A percentile compares a stretch with the other conserved stretches of the same genome.
Conservation (phyloP, 2,888 invertebrate genomes). For the Microplitis deprimator region DNA sequence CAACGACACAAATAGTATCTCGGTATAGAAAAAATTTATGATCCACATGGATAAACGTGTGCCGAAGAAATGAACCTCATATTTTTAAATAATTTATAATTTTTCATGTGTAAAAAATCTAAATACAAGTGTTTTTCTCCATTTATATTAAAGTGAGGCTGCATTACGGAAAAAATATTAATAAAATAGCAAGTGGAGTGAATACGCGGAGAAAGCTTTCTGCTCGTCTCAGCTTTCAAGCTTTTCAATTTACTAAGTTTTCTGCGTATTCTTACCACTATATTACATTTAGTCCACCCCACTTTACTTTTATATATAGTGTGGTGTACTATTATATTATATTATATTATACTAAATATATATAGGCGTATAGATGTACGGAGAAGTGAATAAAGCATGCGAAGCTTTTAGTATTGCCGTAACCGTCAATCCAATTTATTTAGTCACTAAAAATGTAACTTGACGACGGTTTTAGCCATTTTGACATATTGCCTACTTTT, state of each 20-base stretch:
- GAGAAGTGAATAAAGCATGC: conserved; percentile 1
- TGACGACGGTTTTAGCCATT: neutral
- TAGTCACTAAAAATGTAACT: conserved; percentile 9
- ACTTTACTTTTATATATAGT: conserved; percentile 1
- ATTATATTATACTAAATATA: neutral
- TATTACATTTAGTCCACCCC: conserved; percentile 25
- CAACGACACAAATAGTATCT: conserved; percentile 1
- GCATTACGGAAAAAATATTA: neutral
- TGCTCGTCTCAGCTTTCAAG: neutral
- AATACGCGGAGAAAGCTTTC: neutral
- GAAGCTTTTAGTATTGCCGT: conserved; percentile 35
- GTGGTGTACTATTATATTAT: neutral
- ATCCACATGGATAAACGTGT: neutral
- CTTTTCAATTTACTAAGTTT: neutral
- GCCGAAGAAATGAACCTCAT: neutral
- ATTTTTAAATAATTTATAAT: neutral
- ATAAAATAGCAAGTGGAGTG: neutral
- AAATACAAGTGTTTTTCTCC: neutral
- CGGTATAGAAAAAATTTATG: neutral
- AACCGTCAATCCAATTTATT: conserved; percentile 38
- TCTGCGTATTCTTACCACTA: neutral
- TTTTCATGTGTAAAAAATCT: neutral
- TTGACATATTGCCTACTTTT: conserved; percentile 18
- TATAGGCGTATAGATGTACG: neutral
- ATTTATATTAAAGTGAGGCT: neutral